Base-by-base conservation (phyloP, 2,113 vertebrate species). In the Aramus guarauna region DNA sequence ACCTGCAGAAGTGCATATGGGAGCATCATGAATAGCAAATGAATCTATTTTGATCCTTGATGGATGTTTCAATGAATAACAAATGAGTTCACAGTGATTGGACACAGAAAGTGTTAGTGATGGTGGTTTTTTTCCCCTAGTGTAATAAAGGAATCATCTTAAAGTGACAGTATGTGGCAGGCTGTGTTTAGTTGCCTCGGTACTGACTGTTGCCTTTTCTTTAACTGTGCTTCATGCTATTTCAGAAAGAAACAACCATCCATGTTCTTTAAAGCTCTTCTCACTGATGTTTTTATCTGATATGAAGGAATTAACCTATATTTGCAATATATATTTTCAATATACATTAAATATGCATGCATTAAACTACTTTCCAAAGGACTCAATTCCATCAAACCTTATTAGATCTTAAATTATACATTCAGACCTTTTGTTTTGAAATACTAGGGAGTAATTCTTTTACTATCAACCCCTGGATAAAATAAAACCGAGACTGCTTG, bases 11-110 rank as follows among this genome's bases (percentile, higher is more conserved):
- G 91, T 94, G 88, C 48, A 64, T 95, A 75, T 78, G 80, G 64
- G 85, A 94, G 60, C 80, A 92, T 95, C 95, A 97, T 96, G 96
- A 97, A 97, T 96, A 96, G 80, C 75, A 96, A 96, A 96, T 94
- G 76, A 96, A 92, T 94, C 92, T 96, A 89, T 96, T 97, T 97
- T 97, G 96, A 97, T 95, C 92, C 80, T 91, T 94, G 95, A 96
- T 96, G 88, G 94, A 94, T 94, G 92, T 95, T 96, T 96, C 92
- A 94, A 94, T 96, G 95, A 97, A 96, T 97, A 96, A 81, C 92
- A 89, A 96, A 97, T 96, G 88, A 96, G 80, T 92, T 92, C 75
- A 45, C 78, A 60, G 79, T 96, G 95, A 96, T 94, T 94, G 97
- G 92, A 92, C 36, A 32, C 36, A 73, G 68, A 87, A 83, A 91